Evolutionary conservation across 2,797 vertebrate genomes (phyloP), one percentile per base, ranked within the genome.

Genomic region (Champsocephalus gunnari): DNA sequence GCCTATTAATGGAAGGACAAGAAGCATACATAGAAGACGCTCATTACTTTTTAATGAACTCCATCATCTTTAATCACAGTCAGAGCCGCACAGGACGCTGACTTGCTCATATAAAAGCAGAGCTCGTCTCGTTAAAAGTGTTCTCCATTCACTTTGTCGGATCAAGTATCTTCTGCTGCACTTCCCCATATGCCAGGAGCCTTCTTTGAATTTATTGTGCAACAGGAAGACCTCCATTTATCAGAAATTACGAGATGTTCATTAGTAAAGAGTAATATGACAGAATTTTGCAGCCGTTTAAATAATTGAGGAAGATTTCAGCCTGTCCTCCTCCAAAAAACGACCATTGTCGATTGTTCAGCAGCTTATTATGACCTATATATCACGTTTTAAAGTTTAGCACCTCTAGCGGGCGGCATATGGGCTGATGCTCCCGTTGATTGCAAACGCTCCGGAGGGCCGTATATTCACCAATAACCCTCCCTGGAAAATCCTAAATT

Each of bases 11-110:
- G 58, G 49, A 45, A 47, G 61, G 64, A 71, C 14, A 51, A 44
- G 38, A 65, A 34, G 69, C 8, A 16, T 34, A 54, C 69, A 75
- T 49, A 68, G 51, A 80, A 68, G 66, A 65, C 16, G 45, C 70
- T 83, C 66, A 75, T 87, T 77, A 73, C 47, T 75, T 79, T 85
- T 87, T 79, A 71, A 90, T 87, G 75, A 82, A 68, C 69, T 62
- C 71, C 62, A 61, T 81, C 80, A 54, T 57, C 60, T 84, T 77
- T 78, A 83, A 84, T 85, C 73, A 75, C 45, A 55, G 68, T 81
- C 69, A 70, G 4, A 69, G 48, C 12, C 0, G 2, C 45, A 51
- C 19, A 67, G 48, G 63, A 3, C 44, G 19, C 73, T 55, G 61
- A 28, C 56, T 38, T 38, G 41, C 53, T 64, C 47, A 34, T 77